Conservation (phyloP, 2,113 vertebrate genomes). For the Solea senegalensis region DNA sequence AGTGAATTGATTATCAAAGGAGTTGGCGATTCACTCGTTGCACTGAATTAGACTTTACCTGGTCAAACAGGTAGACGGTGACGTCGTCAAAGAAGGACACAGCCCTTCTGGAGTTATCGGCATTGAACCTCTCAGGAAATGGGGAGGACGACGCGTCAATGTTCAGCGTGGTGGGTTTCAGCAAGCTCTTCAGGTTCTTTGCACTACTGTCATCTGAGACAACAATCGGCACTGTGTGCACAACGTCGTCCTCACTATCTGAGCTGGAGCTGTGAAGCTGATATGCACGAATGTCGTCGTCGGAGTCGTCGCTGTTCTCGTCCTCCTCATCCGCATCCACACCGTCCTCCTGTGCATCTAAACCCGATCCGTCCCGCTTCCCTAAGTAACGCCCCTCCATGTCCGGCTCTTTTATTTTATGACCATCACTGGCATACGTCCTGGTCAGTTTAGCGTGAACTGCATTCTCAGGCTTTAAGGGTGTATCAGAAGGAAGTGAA, state of each 20-base stretch:
- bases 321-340: conserved; percentile 90
- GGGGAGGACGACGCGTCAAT: conserved; percentile 29
- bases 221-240: conserved; percentile 87
- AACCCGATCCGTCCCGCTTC: conserved; percentile 79
- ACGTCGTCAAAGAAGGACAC: conserved; percentile 97
- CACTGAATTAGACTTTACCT: conserved; percentile 79
- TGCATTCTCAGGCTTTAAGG: conserved; percentile 38
- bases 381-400: conserved; percentile 93
- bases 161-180: conserved; percentile 79
- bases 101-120: conserved; percentile 81
- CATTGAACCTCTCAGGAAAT: conserved; percentile 13
- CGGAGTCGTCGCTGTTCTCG: conserved; percentile 96
- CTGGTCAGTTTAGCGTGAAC: conserved; percentile 79
- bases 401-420: conserved; percentile 92
- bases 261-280: conserved; percentile 89
- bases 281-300: conserved; percentile 90
- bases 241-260: conserved; percentile 87
- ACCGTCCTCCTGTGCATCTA: conserved; percentile 83
- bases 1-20: too few relatives aligned
- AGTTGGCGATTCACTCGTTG: too few relatives aligned
- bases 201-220: conserved; percentile 84
- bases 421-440: conserved; percentile 78
- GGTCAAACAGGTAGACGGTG: conserved; percentile 97
- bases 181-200: conserved; percentile 87
- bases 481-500: conserved; percentile 21